Base-by-base conservation (phyloP, 2,113 vertebrate species). In the Cettia cetti region DNA sequence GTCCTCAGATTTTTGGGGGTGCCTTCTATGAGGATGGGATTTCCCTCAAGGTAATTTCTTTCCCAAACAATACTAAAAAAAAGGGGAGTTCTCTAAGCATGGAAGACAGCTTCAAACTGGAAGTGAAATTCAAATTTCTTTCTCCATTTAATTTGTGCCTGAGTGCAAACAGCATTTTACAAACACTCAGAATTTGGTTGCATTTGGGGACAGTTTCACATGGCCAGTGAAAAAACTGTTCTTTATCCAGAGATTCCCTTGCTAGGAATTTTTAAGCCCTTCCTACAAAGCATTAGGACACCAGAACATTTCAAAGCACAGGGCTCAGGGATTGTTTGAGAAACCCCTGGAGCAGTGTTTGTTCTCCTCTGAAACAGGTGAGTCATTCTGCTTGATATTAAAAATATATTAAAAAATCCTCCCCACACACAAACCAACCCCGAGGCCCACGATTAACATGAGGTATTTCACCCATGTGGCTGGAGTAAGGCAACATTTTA, bases 361-460 rank as follows among this genome's bases (percentile, higher is more conserved):
- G 66, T 45, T 88, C 85, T 40, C 33, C 86, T 86, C 42, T 52
- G 64, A 80, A 92, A 75, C 83, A 92, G 86, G 88, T 94, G 95
- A 91, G 47, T 92, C 86, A 70, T 81, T 83, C 76, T 4, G 3
- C 66, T 40, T 45, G 52, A 82, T 90, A 90, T 86, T 47, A 84
- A 57, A 31, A 60, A 75, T 33, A 47, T 26, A 77, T 78, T 66
- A 33, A 82, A 68, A 71, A 92, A 26, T 76, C 78, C 52, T 83
- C 33, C 61, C 54, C 85, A 27, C 71, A 77, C 88, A 54, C 68
- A 86, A 92, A 70, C 42, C 60, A 64, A 2, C 75, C 75, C 94
- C 0, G 24, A 81, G 82, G 85, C 39, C 19, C 26, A 15, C 1
- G 42, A 45, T 72, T 79, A 72, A 13, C 23, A 2, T 7, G 42